Conservation (phyloP, 2,797 vertebrate species). For the Pampus argenteus region DNA sequence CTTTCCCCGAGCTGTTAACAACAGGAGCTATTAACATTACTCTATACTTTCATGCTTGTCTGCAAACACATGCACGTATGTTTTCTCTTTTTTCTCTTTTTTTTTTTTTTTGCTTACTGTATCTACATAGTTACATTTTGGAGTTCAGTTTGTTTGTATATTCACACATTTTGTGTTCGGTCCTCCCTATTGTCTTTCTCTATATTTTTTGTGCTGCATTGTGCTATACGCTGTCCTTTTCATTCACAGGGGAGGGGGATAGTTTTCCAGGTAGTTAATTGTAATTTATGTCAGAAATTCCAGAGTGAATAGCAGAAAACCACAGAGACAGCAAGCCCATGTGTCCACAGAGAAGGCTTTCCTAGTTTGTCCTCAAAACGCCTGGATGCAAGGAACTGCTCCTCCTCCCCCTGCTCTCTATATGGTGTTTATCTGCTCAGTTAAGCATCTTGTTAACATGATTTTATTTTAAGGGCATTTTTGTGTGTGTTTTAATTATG, state of each 20-base stretch:
- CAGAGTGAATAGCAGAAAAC: constrained; percentile 62
- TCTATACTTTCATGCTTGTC: constrained; percentile 73
- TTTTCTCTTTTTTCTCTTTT: constrained; percentile 46
- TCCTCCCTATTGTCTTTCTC: constrained; percentile 11
- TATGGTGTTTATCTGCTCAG: constrained; percentile 26
- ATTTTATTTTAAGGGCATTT: neutral
- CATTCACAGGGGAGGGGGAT: constrained; percentile 46
- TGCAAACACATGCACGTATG: constrained; percentile 60
- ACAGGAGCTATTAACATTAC: constrained; percentile 81
- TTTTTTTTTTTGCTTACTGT: neutral
- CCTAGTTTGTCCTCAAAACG: constrained; percentile 57
- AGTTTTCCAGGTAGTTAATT: constrained; percentile 77
- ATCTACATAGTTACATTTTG: neutral
- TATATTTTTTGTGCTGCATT: neutral
- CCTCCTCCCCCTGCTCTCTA: neutral
- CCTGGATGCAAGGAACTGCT: constrained; percentile 16
- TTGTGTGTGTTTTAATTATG: too few species aligned
- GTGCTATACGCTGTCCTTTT: constrained; percentile 52
- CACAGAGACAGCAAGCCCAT: constrained; percentile 64
- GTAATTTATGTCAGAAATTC: constrained; percentile 79
- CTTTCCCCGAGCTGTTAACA: constrained; percentile 82
- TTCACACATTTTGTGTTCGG: neutral
- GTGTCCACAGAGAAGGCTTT: constrained; percentile 58
- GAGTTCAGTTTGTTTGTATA: neutral
- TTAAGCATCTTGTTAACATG: constrained; percentile 15